A percentile compares a stretch with the other conserved stretches of the same genome.
phyloP scores from a whole-genome alignment of 2,113 vertebrate species.

The Menura novaehollandiae region DNA sequence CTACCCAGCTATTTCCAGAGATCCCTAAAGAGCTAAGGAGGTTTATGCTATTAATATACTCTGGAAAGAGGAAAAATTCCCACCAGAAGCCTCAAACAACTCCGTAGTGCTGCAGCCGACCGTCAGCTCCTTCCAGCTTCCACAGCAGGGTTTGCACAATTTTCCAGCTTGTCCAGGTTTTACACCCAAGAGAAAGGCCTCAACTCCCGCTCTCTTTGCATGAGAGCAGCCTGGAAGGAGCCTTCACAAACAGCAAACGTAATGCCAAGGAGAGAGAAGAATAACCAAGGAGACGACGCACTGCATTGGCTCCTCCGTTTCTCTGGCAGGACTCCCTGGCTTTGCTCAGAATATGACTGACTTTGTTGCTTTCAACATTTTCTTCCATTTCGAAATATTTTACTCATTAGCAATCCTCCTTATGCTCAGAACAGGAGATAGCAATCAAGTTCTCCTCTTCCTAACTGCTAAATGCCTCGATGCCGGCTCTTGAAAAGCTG shows the following conservation, averaged over 20 bases:
- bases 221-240: slow-evolving; percentile 35
- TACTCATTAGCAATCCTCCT: slow-evolving; percentile 62
- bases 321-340: slow-evolving; percentile 64
- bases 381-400: slow-evolving; percentile 65
- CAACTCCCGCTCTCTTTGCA: not conserved
- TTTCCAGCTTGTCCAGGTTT: not conserved
- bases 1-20: not conserved
- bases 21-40: not conserved
- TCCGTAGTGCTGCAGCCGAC: not conserved
- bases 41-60: slow-evolving; percentile 9
- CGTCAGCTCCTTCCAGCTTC: not conserved
- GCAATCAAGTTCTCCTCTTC: slow-evolving; percentile 10
- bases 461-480: not conserved
- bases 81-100: not conserved
- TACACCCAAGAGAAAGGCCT: not conserved
- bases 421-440: slow-evolving; percentile 57
- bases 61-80: not conserved
- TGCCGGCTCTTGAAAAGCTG: not conserved
- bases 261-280: slow-evolving; percentile 47
- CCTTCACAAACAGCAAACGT: not conserved
- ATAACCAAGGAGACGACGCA: slow-evolving; percentile 52
- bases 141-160: accelerated
- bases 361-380: slow-evolving; percentile 64
- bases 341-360: slow-evolving; percentile 52
- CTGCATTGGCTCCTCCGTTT: slow-evolving; percentile 38